These are phyloP conservation scores for Mionectes macconnelli DNA, from an alignment of 2,113 vertebrate species.

Conservation along the genomic window DNA sequence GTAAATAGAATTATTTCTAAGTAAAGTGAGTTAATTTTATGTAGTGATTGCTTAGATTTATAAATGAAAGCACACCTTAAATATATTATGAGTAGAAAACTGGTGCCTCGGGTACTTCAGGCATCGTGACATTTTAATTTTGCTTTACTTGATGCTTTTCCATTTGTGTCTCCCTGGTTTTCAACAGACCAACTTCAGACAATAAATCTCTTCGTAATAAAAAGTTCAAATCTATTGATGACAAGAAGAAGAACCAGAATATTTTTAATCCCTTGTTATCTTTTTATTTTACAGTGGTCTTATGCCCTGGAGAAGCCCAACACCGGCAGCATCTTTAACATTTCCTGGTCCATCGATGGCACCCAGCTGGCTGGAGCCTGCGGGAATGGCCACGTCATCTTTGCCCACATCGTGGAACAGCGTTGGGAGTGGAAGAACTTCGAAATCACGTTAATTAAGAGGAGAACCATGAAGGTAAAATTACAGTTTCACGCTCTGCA, in stretches of 20 bases:
- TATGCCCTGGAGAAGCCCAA: slow-evolving; percentile 94
- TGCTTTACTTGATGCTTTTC: background rate
- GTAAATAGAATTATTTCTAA: background rate
- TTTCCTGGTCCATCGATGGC: slow-evolving; percentile 92
- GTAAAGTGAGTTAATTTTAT: background rate
- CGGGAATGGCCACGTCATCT: slow-evolving; percentile 93
- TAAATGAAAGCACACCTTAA: background rate
- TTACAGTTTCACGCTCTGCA: background rate
- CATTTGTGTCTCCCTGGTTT: background rate
- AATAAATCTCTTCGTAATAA: background rate
- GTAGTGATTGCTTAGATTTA: background rate
- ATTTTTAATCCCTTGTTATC: too few relatives aligned
- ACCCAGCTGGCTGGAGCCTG: slow-evolving; percentile 94
- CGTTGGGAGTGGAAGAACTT: slow-evolving; percentile 96
- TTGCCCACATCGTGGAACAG: slow-evolving; percentile 94
- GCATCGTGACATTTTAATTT: background rate
- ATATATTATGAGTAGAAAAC: background rate
- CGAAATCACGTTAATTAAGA: slow-evolving; percentile 88
- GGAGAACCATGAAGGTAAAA: slow-evolving; percentile 92
- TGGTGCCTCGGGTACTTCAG: background rate
- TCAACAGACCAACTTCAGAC: background rate
- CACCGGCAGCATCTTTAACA: slow-evolving; percentile 90
- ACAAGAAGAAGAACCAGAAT: too few relatives aligned
- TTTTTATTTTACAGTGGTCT: slow-evolving; percentile 83
- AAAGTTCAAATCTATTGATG: background rate